Evolutionary conservation across 2,797 vertebrate genomes (phyloP).

Genomic region (Coendou prehensilis): DNA sequence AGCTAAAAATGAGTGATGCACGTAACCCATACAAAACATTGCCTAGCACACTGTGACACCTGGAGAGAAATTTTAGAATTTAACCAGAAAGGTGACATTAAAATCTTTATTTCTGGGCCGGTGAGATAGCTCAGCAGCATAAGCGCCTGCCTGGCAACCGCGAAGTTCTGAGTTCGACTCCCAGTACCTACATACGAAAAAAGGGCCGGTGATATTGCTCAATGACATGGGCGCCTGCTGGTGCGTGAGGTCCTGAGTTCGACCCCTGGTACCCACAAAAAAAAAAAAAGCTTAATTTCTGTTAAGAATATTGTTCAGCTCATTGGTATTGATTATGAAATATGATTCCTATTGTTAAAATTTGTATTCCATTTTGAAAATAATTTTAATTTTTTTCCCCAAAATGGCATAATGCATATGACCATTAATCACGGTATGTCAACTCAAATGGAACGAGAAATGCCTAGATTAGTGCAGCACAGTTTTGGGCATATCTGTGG

Average conservation of each 20-base stretch:
- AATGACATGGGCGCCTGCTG: no score
- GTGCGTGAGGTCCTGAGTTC: no score
- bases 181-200: no score
- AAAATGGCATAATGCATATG: neutral
- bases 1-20: neutral
- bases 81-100: neutral
- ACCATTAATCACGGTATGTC: neutral
- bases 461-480: neutral
- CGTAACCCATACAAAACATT: neutral
- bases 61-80: neutral
- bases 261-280: no score
- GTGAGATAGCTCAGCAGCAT: no score
- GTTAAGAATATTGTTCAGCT: neutral
- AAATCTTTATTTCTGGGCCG: neutral
- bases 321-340: neutral
- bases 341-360: neutral
- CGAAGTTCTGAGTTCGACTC: no score
- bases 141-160: no score
- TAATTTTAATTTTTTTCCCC: neutral
- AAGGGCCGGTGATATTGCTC: no score
- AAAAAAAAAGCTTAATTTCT: neutral
- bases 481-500: neutral
- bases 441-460: neutral
- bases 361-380: neutral
- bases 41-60: fast-evolving